Percentiles rank a stretch among this genome's conserved stretches.
Conservation (phyloP, 1,140 invertebrate genomes). For the Brachionus asplanchnoidis region DNA sequence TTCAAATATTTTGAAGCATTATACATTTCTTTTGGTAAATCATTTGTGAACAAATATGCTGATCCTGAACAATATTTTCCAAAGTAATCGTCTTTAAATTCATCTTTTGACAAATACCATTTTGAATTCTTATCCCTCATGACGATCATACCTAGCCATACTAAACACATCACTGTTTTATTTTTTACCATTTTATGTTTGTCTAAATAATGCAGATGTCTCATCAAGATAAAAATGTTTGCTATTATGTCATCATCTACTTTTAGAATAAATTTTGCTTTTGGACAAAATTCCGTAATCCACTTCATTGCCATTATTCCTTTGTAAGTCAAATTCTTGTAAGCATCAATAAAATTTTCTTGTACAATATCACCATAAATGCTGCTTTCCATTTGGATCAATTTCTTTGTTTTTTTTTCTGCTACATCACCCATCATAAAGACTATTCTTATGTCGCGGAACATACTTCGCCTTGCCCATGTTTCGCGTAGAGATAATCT, state of each 20-base stretch:
- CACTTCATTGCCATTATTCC: conserved; percentile 77
- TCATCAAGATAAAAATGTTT: conserved; percentile 42
- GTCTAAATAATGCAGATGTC: conserved; percentile 1
- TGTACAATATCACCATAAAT: conserved; percentile 52
- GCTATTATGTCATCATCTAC: conserved; percentile 61
- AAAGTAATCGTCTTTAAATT: conserved; percentile 53
- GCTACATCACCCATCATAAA: conserved; percentile 46
- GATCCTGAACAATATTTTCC: conserved; percentile 58
- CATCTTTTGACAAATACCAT: neutral
- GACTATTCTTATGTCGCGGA: conserved; percentile 43
- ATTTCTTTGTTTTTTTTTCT: conserved; percentile 50
- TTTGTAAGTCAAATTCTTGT: conserved; percentile 78
- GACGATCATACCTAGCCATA: conserved; percentile 50
- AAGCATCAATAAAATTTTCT: conserved; percentile 67
- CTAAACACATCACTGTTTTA: conserved; percentile 49
- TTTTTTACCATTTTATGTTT: neutral
- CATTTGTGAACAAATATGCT: conserved; percentile 43
- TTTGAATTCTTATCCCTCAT: conserved; percentile 54
- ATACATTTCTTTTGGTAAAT: conserved; percentile 41
- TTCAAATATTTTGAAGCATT: conserved; percentile 49
- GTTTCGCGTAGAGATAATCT: conserved; percentile 44
- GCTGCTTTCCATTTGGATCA: conserved; percentile 63
- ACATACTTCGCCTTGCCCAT: conserved; percentile 41
- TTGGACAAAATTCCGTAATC: conserved; percentile 63
- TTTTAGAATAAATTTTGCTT: conserved; percentile 69